These are phyloP conservation scores for Timema podura DNA, from an alignment of 2,888 invertebrate species.

Conservation along the genomic window DNA sequence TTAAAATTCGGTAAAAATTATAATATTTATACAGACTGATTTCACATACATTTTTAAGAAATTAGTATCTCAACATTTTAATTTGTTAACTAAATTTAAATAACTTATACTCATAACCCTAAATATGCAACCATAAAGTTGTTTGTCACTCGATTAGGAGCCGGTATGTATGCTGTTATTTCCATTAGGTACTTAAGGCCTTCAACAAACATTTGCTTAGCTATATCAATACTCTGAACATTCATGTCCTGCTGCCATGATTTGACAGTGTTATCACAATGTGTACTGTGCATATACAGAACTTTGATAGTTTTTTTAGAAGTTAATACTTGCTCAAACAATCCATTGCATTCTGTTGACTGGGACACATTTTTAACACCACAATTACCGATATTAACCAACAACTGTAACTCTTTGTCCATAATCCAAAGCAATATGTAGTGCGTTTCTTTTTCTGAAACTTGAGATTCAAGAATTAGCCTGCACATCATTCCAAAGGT, in stretches of 20 bases:
- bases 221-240: slow-evolving; percentile 52
- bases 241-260: slow-evolving; percentile 53
- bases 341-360: background rate
- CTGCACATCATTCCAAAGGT: slow-evolving; percentile 54
- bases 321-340: slow-evolving; percentile 37
- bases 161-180: slow-evolving; percentile 54
- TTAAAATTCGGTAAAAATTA: too few species aligned
- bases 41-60: too few species aligned
- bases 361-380: background rate
- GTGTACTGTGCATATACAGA: slow-evolving; percentile 51
- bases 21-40: too few species aligned
- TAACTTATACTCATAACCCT: slow-evolving; percentile 22
- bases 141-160: slow-evolving; percentile 52
- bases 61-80: too few species aligned
- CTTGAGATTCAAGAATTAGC: slow-evolving; percentile 51
- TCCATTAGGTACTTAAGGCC: slow-evolving; percentile 53
- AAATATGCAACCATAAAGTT: slow-evolving; percentile 58
- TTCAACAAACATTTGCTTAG: slow-evolving; percentile 55
- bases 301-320: slow-evolving; percentile 54
- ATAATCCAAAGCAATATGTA: slow-evolving; percentile 58
- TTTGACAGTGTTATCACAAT: slow-evolving; percentile 47
- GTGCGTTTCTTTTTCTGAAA: slow-evolving; percentile 47
- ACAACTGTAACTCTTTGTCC: slow-evolving; percentile 56
- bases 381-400: slow-evolving; percentile 35
- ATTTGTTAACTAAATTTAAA: too few species aligned